phyloP scores from a whole-genome alignment of 2,113 vertebrate species.

The Gorilla gorilla region DNA sequence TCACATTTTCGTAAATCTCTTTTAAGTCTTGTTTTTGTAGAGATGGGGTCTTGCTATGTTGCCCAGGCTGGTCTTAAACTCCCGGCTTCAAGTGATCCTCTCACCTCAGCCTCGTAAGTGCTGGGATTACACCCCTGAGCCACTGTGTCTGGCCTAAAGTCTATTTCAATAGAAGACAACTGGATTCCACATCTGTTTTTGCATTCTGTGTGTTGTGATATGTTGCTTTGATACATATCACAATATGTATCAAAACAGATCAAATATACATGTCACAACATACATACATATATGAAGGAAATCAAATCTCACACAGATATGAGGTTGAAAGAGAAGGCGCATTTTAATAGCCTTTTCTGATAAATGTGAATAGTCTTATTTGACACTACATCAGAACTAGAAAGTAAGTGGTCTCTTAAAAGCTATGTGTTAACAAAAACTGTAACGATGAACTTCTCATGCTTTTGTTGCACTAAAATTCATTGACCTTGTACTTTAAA shows the following conservation, averaged over 20 bases:
- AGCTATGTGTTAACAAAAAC: neutral
- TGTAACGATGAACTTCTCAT: neutral
- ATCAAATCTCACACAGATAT: neutral
- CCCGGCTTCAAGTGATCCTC: too few relatives aligned
- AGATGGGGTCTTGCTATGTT: too few relatives aligned
- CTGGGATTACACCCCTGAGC: too few relatives aligned
- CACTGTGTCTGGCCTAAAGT: neutral
- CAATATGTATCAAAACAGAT: neutral
- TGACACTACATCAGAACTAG: neutral
- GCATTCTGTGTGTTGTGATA: neutral
- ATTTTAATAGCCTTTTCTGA: neutral
- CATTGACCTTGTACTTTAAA: neutral
- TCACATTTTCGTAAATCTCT: neutral
- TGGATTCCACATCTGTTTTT: neutral
- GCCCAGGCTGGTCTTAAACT: too few relatives aligned
- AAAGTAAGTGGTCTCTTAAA: neutral
- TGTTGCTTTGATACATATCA: neutral
- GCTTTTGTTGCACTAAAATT: neutral
- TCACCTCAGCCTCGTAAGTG: too few relatives aligned
- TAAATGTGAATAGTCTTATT: neutral
- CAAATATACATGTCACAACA: neutral
- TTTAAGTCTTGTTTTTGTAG: neutral
- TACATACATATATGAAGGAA: neutral
- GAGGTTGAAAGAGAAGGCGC: neutral
- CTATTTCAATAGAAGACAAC: neutral